These are phyloP conservation scores for Synanthedon andrenaeformis DNA, from an alignment of 2,888 invertebrate genomes.

Conservation along the genomic window DNA sequence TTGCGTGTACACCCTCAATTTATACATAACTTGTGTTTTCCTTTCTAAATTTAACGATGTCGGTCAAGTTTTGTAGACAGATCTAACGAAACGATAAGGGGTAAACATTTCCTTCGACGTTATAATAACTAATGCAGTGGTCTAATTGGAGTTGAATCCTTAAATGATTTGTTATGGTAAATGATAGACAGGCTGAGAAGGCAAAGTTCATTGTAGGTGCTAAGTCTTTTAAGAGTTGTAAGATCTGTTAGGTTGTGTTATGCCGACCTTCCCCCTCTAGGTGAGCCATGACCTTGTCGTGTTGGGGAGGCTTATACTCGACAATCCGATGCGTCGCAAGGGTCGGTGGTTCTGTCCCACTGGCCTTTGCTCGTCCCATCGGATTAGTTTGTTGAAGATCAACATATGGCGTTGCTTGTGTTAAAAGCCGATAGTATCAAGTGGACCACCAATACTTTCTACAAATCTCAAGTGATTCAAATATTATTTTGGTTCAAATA, in stretches of 20 bases:
- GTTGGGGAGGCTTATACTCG: no score
- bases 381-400: background rate
- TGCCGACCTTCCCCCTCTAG: no score
- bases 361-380: background rate
- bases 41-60: conserved; percentile 10
- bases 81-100: conserved; percentile 5
- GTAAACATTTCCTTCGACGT: background rate
- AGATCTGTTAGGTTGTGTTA: no score
- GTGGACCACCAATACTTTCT: no score
- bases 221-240: background rate
- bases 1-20: conserved; percentile 7
- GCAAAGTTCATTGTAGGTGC: background rate
- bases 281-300: no score
- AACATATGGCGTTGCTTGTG: background rate
- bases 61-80: conserved; percentile 5
- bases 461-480: no score
- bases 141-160: background rate
- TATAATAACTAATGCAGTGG: background rate
- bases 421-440: no score
- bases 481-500: no score
- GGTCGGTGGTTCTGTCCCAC: no score
- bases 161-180: background rate
- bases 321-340: no score
- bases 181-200: no score
- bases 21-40: conserved; percentile 2